Evolutionary conservation across 1,140 invertebrate genomes (phyloP).

Genomic region (Drosophila sucinea): DNA sequence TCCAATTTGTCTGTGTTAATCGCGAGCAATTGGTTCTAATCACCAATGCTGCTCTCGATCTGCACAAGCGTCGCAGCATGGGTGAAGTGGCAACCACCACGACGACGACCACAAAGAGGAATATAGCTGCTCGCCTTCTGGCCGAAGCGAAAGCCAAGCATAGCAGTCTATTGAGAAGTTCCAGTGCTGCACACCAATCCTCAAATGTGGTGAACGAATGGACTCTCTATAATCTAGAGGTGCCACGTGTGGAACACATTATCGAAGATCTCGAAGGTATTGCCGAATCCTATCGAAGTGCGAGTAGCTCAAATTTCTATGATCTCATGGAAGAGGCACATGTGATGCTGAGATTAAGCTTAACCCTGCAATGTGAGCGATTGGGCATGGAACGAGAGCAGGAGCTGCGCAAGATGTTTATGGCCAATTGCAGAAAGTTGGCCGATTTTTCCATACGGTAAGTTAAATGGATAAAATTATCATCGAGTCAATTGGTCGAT

Average conservation of each 20-base stretch:
- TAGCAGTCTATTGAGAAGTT: conserved; percentile 69
- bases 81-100: conserved; percentile 51
- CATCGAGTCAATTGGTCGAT: neutral
- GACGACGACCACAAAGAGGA: conserved; percentile 61
- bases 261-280: conserved; percentile 88
- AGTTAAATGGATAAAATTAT: neutral
- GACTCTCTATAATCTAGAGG: conserved; percentile 87
- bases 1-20: conserved; percentile 87
- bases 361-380: conserved; percentile 68
- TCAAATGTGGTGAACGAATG: conserved; percentile 84
- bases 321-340: conserved; percentile 82
- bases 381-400: conserved; percentile 60
- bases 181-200: conserved; percentile 52
- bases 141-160: conserved; percentile 80
- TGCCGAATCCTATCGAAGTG: conserved; percentile 86
- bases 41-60: conserved; percentile 59
- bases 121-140: conserved; percentile 71
- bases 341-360: conserved; percentile 71
- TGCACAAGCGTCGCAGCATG: conserved; percentile 70
- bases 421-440: conserved; percentile 70
- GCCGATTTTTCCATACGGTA: conserved; percentile 81
- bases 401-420: conserved; percentile 62
- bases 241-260: conserved; percentile 86
- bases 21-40: conserved; percentile 87
- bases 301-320: conserved; percentile 84